These are phyloP conservation scores for Cheilosia variabilis DNA, from an alignment of 2,888 invertebrate genomes.

Conservation along the genomic window DNA sequence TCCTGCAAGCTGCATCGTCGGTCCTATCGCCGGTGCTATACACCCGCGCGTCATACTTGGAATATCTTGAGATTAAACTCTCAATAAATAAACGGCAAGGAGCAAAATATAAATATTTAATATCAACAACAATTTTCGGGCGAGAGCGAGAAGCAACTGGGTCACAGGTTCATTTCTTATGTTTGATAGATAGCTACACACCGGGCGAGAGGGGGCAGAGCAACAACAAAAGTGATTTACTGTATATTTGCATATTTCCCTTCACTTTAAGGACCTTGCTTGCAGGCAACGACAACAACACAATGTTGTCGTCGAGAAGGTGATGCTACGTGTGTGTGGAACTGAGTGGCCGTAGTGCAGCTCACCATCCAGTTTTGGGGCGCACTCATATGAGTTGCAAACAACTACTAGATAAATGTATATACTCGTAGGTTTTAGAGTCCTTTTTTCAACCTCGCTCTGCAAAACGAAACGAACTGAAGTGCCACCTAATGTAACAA, in stretches of 20 bases:
- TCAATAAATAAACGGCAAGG: conserved; percentile 73
- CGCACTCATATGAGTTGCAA: conserved; percentile 51
- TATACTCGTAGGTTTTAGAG: not conserved
- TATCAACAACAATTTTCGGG: conserved; percentile 62
- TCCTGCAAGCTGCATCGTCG: not conserved
- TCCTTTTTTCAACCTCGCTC: conserved; percentile 23
- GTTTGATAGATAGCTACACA: conserved; percentile 63
- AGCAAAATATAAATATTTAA: conserved; percentile 73
- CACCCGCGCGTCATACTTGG: conserved; percentile 26
- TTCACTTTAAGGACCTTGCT: conserved; percentile 68
- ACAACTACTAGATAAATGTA: conserved; percentile 44
- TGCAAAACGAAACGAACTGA: conserved; percentile 36
- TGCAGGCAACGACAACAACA: conserved; percentile 26
- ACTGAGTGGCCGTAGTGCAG: conserved; percentile 25
- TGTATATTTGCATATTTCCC: conserved; percentile 73
- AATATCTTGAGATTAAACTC: conserved; percentile 75
- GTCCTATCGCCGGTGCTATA: not conserved
- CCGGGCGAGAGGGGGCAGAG: not conserved
- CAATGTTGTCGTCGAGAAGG: conserved; percentile 18
- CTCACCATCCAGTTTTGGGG: conserved; percentile 37
- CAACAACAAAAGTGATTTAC: conserved; percentile 72
- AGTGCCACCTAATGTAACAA: conserved; percentile 73
- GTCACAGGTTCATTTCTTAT: conserved; percentile 74
- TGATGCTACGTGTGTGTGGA: conserved; percentile 16
- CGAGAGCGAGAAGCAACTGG: conserved; percentile 43